phyloP scores from a whole-genome alignment of 1,140 invertebrate species.

The Calephelis nemesis region DNA sequence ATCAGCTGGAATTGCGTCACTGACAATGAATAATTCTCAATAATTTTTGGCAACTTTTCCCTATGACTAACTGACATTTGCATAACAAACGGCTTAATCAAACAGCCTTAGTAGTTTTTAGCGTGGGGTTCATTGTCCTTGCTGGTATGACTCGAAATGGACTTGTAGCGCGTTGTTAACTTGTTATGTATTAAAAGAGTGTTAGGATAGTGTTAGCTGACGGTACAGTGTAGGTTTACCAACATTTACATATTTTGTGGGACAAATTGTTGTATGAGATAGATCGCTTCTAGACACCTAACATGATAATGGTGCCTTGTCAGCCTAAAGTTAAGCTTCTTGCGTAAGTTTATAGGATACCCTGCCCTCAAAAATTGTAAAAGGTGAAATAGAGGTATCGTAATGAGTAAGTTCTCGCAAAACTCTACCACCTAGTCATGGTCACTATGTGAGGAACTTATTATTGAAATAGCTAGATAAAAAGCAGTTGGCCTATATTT shows the following conservation, averaged over 20 bases:
- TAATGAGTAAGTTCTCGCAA: too few relatives aligned
- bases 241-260: background rate
- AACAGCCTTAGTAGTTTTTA: conserved; percentile 29
- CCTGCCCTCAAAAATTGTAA: too few relatives aligned
- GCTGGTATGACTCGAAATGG: conserved; percentile 34
- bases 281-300: too few relatives aligned
- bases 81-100: conserved; percentile 37
- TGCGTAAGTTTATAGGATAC: too few relatives aligned
- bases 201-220: conserved; percentile 35
- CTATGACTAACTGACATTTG: conserved; percentile 52
- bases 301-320: too few relatives aligned
- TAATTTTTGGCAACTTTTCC: conserved; percentile 50
- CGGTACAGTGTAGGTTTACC: conserved; percentile 1
- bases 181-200: conserved; percentile 48
- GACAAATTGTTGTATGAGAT: background rate
- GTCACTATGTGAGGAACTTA: too few relatives aligned
- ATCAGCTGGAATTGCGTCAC: background rate
- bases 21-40: conserved; percentile 18
- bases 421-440: too few relatives aligned
- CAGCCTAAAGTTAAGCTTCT: too few relatives aligned
- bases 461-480: too few relatives aligned
- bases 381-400: too few relatives aligned
- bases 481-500: too few relatives aligned
- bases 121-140: conserved; percentile 42
- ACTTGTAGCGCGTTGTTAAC: conserved; percentile 38